Evolutionary conservation across 1,140 invertebrate genomes (phyloP), one percentile per base, ranked within the genome.

Genomic region (Cydia splendana): DNA sequence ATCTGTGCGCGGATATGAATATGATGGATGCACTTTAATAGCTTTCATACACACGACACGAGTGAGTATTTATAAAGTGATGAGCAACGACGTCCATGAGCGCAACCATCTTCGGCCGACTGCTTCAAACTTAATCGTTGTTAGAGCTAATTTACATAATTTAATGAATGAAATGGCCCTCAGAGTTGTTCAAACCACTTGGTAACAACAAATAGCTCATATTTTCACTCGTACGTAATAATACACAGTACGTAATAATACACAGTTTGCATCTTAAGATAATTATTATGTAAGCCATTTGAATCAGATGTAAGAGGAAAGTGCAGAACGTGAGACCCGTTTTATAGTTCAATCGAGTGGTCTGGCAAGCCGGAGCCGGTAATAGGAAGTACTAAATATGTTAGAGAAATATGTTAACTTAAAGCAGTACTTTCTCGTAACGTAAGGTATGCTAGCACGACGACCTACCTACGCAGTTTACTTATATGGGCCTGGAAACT

Each of bases 231-330:
- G 15, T 71, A 71, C 67, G n/a, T 38, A 71, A 69, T 69, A 38
- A n/a, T n/a, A 71, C 65, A 15, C 34, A 42, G 67, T 71, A 71
- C 67, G n/a, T 38, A 71, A 69, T 69, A 38, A n/a, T n/a, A 71
- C 65, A 15, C 34, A 42, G 67, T 71, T 71, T 71, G 9, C 30
- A 71, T 71, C 67, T 42, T 38, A 62, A 18, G 67, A 71, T 71
- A 71, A 71, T 71, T 71, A 38, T 71, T 71, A 71, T 38, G 67
- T 71, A 71, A 71, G 67, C 67, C 5, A 18, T 71, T 71, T 34
- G 67, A 71, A 71, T 18, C 15, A 38, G 30, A 71, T 38, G 13
- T 30, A 42, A 71, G 67, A 38, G 67, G 34, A 71, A 71, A 71
- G 67, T 71, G 30, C 67, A 24, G 15, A 71, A 18, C 67, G 67